Base-by-base conservation (phyloP, 35 echinoderm and acorn worm genomes). In the Patiria miniata region DNA sequence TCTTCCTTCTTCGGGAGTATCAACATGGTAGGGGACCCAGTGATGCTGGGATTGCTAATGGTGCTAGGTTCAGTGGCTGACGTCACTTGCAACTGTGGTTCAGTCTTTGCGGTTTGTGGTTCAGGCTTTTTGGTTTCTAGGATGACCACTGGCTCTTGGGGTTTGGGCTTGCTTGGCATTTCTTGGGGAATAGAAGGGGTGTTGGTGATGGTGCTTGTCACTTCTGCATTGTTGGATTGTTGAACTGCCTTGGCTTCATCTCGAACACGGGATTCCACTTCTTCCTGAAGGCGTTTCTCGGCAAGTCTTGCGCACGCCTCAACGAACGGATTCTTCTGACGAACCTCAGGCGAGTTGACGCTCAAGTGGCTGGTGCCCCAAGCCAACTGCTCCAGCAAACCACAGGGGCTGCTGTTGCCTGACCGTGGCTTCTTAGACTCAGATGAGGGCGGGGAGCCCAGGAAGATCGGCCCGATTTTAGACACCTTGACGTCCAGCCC, bases 361-460 rank as follows among this genome's bases (percentile, higher is more conserved):
- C 96, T 99, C 21, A 99, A 80, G 50, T 94, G 83, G 57, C 96
- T 99, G 5, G 96, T 99, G 16, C 93, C 87, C 86, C 82, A 92
- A 33, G 87, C 89, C 6, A 99, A 78, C 79, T 87, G 89, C 22
- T 85, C 89, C 15, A 99, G 61, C 12, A 87, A 79, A 17, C 88
- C 95, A 19, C 85, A 84, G 40, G 91, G 91, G 15, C 87, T 89
- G 39, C 61, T 97, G 61, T 81, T 88, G 28, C 88, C 87, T 15
- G 91, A 97, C 40, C 91, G 87, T 28, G 84, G 88, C 59, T 93
- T 97, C 81, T 93, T 90, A 0, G 85, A 89, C 21, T 89, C 93
- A 34, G 79, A 77, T 34, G 34, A 36, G 17, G 86, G 83, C 33
- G 91, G 94, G 6, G 83, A 90, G 40, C 80, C 81, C 7, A 94